These are phyloP conservation scores for Magallana nippona DNA, from an alignment of 2,888 invertebrate genomes.

Conservation along the genomic window DNA sequence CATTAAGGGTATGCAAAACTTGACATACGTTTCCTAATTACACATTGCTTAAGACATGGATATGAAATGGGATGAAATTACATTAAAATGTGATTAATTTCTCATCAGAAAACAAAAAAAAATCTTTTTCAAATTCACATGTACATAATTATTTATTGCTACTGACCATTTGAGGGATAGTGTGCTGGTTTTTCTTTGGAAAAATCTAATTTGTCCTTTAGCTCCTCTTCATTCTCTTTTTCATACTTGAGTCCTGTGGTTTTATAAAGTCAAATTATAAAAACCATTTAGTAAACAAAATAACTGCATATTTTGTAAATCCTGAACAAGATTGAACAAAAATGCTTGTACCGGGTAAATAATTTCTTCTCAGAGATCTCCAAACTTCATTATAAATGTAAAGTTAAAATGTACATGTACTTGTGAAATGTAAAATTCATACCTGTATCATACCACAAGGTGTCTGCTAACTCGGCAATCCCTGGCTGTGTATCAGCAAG, in stretches of 20 bases:
- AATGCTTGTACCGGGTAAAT: too few species aligned
- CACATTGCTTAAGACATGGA: too few species aligned
- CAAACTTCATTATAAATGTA: too few species aligned
- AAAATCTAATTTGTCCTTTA: conserved; percentile 91
- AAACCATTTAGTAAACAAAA: neutral
- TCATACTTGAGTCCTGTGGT: conserved; percentile 87
- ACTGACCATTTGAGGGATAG: conserved; percentile 86
- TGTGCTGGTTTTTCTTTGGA: conserved; percentile 83
- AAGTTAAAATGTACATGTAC: neutral
- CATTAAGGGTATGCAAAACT: too few species aligned
- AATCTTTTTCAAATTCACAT: neutral
- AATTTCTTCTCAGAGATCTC: too few species aligned
- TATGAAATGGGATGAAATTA: too few species aligned
- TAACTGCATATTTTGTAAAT: neutral
- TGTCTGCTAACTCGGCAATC: conserved; percentile 76
- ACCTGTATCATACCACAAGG: conserved; percentile 80
- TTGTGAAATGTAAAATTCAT: conserved; percentile 44
- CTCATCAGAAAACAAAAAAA: too few species aligned
- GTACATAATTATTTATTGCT: neutral
- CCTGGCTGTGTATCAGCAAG: conserved; percentile 90
- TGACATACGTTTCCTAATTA: too few species aligned
- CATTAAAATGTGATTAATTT: too few species aligned
- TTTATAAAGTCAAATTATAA: neutral
- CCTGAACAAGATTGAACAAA: too few species aligned
- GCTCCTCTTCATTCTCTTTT: conserved; percentile 91